Evolutionary conservation across 2,888 invertebrate genomes (phyloP), one percentile per base, ranked within the genome.

Genomic region (Octodonta nipae): DNA sequence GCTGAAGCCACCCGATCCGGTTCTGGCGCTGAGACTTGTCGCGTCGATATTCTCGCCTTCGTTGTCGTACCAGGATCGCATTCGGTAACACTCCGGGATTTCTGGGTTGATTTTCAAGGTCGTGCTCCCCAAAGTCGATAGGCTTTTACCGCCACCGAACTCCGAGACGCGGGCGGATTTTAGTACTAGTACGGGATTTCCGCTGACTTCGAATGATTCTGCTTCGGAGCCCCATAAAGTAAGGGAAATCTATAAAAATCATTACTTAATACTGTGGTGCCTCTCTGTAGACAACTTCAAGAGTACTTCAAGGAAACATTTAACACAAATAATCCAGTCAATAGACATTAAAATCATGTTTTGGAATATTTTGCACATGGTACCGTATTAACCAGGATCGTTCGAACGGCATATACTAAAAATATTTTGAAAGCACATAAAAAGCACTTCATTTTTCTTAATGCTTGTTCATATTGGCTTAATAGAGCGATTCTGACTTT

Each of bases 201-300:
- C 65, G 31, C 67, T 66, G 0, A 74, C 79, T 49, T 83, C 77
- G 56, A 95, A 95, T 35, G 73, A 75, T 51, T 84, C 83, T 0
- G 95, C 93, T 53, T 86, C 80, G 16, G 66, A 69, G 3, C 87
- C 91, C 98, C 98, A 98, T 1, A 98, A 59, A 1, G 93, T 92
- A 3, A 95, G 55, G n/a, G 63, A 64, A 13, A 87, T 67, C 79
- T 79, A 51, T 14, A 49, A 40, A 10, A 13, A 39, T n/a, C n/a
- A n/a, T n/a, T n/a, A n/a, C n/a, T n/a, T n/a, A n/a, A n/a, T n/a
- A n/a, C n/a, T n/a, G n/a, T n/a, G n/a, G n/a, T n/a, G n/a, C n/a
- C n/a, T n/a, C n/a, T n/a, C n/a, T n/a, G n/a, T n/a, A n/a, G n/a
- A n/a, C n/a, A n/a, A n/a, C n/a, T n/a, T n/a, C n/a, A n/a, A n/a